These are phyloP conservation scores for Bostrychus sinensis DNA, from an alignment of 2,113 vertebrate species.

Conservation along the genomic window DNA sequence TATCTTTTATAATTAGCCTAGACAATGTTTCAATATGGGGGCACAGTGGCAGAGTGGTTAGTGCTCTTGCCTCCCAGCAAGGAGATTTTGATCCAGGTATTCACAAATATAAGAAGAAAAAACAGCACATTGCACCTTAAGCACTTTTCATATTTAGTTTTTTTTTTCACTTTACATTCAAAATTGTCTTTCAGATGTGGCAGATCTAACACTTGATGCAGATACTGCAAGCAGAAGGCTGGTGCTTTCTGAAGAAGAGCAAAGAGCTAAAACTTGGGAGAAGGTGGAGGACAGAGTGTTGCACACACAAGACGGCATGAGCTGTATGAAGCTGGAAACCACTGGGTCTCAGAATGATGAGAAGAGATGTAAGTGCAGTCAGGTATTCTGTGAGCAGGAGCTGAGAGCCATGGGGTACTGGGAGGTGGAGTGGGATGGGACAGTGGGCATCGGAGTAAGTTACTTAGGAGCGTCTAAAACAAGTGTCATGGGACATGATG, in stretches of 20 bases:
- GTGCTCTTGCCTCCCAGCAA: no score
- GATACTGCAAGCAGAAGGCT: slow-evolving; percentile 31
- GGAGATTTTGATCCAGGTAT: no score
- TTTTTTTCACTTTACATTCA: no score
- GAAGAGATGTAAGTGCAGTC: slow-evolving; percentile 33
- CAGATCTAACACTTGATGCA: slow-evolving; percentile 39
- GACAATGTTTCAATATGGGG: no score
- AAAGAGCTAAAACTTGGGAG: neutral
- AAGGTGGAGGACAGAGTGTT: neutral
- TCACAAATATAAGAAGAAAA: no score
- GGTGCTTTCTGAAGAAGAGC: slow-evolving; percentile 17
- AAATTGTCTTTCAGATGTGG: slow-evolving; percentile 39
- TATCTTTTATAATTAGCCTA: no score
- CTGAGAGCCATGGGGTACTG: slow-evolving; percentile 33
- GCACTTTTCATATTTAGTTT: no score
- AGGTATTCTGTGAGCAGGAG: slow-evolving; percentile 30
- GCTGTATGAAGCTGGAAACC: no score
- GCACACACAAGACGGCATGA: neutral
- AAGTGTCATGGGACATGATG: slow-evolving; percentile 28
- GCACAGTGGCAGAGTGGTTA: no score
- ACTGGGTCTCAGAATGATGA: no score
- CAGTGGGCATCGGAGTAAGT: neutral
- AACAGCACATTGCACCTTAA: no score
- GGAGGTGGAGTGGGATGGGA: slow-evolving; percentile 40
- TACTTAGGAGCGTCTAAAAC: neutral